A percentile compares a stretch with the other conserved stretches of the same genome.
Evolutionary conservation across 1,140 invertebrate genomes (phyloP).

Genomic region (Halictus rubicundus): DNA sequence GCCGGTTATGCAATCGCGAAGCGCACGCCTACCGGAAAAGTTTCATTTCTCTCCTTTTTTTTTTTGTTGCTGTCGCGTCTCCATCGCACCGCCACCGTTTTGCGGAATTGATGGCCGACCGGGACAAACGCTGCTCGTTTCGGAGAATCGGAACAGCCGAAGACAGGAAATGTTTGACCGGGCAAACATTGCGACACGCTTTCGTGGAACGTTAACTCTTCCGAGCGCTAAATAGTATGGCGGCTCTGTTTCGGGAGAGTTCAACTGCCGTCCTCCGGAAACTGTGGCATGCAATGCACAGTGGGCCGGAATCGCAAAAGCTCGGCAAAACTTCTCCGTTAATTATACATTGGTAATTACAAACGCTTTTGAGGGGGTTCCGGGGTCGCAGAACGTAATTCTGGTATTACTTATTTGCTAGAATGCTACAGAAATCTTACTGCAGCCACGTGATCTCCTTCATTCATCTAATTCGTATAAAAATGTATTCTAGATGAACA

Average conservation of each 20-base stretch:
- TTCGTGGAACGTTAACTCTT: not conserved
- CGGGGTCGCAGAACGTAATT: no score
- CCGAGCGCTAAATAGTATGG: not conserved
- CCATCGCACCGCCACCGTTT: not conserved
- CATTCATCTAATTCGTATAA: no score
- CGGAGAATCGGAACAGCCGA: not conserved
- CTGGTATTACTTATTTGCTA: no score
- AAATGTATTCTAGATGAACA: no score
- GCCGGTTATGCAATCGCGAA: constrained; percentile 36
- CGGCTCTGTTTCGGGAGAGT: not conserved
- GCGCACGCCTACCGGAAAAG: constrained; percentile 58
- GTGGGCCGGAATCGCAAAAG: no score
- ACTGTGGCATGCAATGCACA: not conserved
- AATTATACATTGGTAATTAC: no score
- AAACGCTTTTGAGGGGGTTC: no score
- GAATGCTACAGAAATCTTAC: no score
- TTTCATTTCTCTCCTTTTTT: constrained; percentile 41
- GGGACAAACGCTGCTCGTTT: not conserved
- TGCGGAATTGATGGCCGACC: constrained; percentile 23
- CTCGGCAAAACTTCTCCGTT: no score
- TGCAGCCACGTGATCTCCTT: no score
- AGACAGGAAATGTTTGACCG: not conserved
- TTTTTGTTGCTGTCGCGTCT: no score
- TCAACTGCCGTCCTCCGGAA: not conserved
- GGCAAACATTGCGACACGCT: not conserved